Conservation (phyloP, 2,888 invertebrate genomes). For the Microctonus aethiopoides region DNA sequence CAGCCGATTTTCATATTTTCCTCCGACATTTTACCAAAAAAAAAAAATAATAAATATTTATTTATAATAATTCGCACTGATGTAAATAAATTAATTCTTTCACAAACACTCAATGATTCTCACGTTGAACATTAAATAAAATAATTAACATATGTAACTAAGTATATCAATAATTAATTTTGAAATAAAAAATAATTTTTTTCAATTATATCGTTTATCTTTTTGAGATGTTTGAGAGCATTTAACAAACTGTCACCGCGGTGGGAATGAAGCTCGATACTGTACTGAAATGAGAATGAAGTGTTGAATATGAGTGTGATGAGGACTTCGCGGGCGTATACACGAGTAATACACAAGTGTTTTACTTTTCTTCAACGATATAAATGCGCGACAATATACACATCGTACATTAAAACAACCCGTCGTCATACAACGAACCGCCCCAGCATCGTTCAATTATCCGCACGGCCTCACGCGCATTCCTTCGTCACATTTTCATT, state of each 20-base stretch:
- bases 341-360: constrained; percentile 20
- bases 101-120: too few relatives aligned
- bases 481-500: constrained; percentile 35
- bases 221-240: constrained; percentile 4
- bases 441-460: constrained; percentile 45
- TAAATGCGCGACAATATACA: background rate
- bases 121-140: too few relatives aligned
- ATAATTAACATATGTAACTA: too few relatives aligned
- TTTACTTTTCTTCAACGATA: background rate
- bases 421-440: constrained; percentile 36
- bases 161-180: too few relatives aligned
- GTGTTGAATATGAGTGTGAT: constrained; percentile 21
- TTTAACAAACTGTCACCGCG: constrained; percentile 50
- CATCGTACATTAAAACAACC: constrained; percentile 29
- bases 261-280: constrained; percentile 48
- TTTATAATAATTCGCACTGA: too few relatives aligned
- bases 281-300: constrained; percentile 48
- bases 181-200: too few relatives aligned
- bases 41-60: background rate
- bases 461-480: constrained; percentile 10
- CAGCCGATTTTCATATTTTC: constrained; percentile 58
- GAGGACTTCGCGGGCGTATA: constrained; percentile 34
- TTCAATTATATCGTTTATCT: too few relatives aligned
- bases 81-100: too few relatives aligned
- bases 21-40: constrained; percentile 52